Conservation (phyloP, 2,113 vertebrate species). For the Pao palembangensis region DNA sequence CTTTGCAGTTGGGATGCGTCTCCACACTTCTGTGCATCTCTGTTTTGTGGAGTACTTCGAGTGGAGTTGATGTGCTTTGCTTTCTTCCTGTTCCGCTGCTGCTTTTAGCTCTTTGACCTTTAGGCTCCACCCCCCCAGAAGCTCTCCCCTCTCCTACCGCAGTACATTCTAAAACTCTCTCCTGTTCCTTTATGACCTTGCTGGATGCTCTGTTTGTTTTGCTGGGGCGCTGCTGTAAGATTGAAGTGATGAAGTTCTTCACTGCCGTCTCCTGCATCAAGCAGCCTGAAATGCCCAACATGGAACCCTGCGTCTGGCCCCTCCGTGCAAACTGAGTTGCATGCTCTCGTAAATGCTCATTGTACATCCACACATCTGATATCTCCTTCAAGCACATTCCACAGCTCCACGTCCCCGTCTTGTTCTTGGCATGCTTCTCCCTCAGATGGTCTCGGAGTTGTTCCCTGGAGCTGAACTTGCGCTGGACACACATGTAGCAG, state of each 20-base stretch:
- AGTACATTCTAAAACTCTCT: conserved; percentile 46
- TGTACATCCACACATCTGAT: conserved; percentile 96
- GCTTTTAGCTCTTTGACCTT: conserved; percentile 60
- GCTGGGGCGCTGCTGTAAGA: conserved; percentile 79
- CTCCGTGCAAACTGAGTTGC: conserved; percentile 89
- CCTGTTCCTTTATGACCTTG: conserved; percentile 62
- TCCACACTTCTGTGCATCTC: conserved; percentile 77
- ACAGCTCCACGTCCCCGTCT: conserved; percentile 90
- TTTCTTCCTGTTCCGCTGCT: conserved; percentile 53
- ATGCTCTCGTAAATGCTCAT: conserved; percentile 92
- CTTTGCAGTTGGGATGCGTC: conserved; percentile 92
- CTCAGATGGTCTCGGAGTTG: conserved; percentile 90
- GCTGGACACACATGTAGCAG: conserved; percentile 98
- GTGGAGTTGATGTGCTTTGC: conserved; percentile 60
- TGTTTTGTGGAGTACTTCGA: conserved; percentile 69
- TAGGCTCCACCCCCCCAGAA: conserved; percentile 62
- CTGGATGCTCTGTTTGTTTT: conserved; percentile 68
- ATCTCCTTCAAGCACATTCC: conserved; percentile 97
- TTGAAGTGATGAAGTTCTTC: conserved; percentile 84
- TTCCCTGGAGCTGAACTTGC: conserved; percentile 92
- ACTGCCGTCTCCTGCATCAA: conserved; percentile 79
- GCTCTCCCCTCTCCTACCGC: conserved; percentile 48
- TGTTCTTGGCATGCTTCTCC: conserved; percentile 91
- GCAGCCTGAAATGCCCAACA: conserved; percentile 78
- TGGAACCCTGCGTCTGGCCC: conserved; percentile 83